Evolutionary conservation across 2,888 invertebrate species (phyloP).

Genomic region (Sinohyriopsis cumingii): DNA sequence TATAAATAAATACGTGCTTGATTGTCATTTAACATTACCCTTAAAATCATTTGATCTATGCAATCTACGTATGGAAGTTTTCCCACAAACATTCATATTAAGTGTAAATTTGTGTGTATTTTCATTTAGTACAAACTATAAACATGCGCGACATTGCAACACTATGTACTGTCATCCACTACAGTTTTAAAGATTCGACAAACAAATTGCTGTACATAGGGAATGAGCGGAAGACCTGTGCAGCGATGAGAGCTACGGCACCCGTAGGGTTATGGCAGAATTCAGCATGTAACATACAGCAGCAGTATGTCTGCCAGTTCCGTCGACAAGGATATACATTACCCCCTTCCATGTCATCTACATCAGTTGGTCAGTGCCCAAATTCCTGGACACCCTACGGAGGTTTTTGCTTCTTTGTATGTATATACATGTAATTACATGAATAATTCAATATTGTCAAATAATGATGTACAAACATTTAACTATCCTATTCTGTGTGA

Average conservation of each 20-base stretch:
- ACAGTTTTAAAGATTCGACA: too few relatives aligned
- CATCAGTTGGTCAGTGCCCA: slow-evolving; percentile 41
- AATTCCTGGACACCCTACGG: slow-evolving; percentile 33
- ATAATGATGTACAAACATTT: too few relatives aligned
- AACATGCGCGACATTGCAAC: too few relatives aligned
- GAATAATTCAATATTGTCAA: too few relatives aligned
- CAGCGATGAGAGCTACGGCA: slow-evolving; percentile 38
- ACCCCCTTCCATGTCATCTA: slow-evolving; percentile 31
- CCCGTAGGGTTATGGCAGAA: slow-evolving; percentile 58
- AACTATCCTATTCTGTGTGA: background rate
- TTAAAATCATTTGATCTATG: too few relatives aligned
- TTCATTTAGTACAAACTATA: too few relatives aligned
- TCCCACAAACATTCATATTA: too few relatives aligned
- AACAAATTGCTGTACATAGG: slow-evolving; percentile 27
- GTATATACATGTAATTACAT: background rate
- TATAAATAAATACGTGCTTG: too few relatives aligned
- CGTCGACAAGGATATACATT: slow-evolving; percentile 40
- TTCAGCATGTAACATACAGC: slow-evolving; percentile 31
- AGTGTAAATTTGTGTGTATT: too few relatives aligned
- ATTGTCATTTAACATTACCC: too few relatives aligned
- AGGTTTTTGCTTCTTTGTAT: slow-evolving; percentile 36
- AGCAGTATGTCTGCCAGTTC: slow-evolving; percentile 51
- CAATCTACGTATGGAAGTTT: too few relatives aligned
- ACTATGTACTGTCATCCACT: too few relatives aligned
- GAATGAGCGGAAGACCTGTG: slow-evolving; percentile 50